phyloP scores from a whole-genome alignment of 1,140 invertebrate genomes.

The Drosophila ironensis region DNA sequence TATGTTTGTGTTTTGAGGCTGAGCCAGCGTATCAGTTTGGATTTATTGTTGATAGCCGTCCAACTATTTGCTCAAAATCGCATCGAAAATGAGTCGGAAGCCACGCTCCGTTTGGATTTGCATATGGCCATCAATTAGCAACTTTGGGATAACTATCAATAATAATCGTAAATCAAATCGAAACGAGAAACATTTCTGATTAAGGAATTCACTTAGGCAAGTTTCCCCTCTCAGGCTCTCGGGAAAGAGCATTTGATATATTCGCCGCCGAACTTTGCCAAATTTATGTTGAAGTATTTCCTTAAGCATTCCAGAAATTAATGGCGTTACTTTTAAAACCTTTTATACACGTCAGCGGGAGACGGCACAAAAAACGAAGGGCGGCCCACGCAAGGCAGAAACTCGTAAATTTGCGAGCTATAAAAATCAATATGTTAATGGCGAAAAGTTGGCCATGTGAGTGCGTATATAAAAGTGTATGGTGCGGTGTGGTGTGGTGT shows the following conservation, averaged over 20 bases:
- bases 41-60: conserved; percentile 43
- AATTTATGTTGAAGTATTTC: conserved; percentile 53
- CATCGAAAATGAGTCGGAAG: not conserved
- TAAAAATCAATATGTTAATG: conserved; percentile 80
- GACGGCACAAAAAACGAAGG: not conserved
- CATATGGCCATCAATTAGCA: conserved; percentile 9
- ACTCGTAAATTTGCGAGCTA: conserved; percentile 75
- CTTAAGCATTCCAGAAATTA: conserved; percentile 61
- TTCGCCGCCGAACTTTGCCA: conserved; percentile 25
- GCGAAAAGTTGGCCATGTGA: conserved; percentile 54
- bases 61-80: conserved; percentile 57
- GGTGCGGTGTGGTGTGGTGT: not conserved
- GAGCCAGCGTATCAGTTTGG: conserved; percentile 35
- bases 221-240: conserved; percentile 7
- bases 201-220: conserved; percentile 33
- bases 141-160: conserved; percentile 32
- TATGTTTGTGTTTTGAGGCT: not conserved
- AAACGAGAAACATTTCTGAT: conserved; percentile 22
- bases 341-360: conserved; percentile 58
- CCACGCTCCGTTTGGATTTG: not conserved
- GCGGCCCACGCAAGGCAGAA: conserved; percentile 47
- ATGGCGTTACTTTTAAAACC: conserved; percentile 75
- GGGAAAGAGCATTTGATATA: conserved; percentile 24
- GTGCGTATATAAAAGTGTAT: not conserved
- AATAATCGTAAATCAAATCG: conserved; percentile 10